These are phyloP conservation scores for Crotophaga sulcirostris DNA, from an alignment of 2,113 vertebrate species.

Conservation along the genomic window DNA sequence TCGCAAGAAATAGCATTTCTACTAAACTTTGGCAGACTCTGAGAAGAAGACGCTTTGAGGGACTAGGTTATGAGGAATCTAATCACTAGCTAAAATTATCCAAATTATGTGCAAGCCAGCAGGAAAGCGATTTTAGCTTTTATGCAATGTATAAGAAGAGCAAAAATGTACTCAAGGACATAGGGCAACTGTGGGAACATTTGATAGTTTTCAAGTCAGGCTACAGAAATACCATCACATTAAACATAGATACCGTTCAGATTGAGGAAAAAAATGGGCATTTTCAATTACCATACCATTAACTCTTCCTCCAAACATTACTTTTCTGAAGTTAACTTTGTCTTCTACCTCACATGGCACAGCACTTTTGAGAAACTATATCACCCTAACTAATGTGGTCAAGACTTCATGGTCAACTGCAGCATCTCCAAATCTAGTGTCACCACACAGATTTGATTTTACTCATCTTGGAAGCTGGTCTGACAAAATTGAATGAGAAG, in stretches of 20 bases:
- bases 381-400: background rate
- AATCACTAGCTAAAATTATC: conserved; percentile 10
- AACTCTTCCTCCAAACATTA: background rate
- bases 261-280: rapidly evolving
- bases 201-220: background rate
- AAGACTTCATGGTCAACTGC: background rate
- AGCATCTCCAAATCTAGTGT: background rate
- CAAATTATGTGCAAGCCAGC: background rate
- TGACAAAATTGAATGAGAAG: background rate
- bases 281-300: background rate
- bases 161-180: background rate
- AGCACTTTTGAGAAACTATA: background rate
- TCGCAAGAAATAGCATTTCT: conserved; percentile 12
- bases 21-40: background rate
- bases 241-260: background rate
- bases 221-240: background rate
- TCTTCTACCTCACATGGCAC: background rate
- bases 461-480: background rate
- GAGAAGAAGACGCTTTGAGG: background rate
- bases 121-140: background rate
- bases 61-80: background rate
- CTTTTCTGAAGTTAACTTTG: background rate
- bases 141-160: background rate
- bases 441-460: background rate
- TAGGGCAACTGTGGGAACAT: background rate